Evolutionary conservation across 2,888 invertebrate species (phyloP), one percentile per base, ranked within the genome.

Genomic region (Anoplius nigerrimus): DNA sequence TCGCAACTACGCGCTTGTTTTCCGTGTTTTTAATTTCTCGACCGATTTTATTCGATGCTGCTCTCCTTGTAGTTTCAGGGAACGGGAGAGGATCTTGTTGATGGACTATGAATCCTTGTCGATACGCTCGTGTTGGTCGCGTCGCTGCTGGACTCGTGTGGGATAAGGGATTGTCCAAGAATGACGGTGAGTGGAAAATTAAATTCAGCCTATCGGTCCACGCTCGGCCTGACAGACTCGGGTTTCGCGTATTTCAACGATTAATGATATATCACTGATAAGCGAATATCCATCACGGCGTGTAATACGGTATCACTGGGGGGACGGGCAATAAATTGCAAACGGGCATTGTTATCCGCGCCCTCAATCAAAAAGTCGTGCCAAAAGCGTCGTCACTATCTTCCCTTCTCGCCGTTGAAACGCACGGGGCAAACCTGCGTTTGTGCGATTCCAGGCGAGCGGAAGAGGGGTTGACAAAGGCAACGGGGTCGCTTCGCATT

Each of bases 261-360:
- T 66, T 66, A 66, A 66, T 66, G 61, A 61, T 42, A 20, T 45
- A 6, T 27, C 22, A 22, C 16, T 56, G 57, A 52, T 57, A 1
- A 53, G 45, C 42, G 57, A 62, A 66, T 34, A 57, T 42, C 61
- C 57, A 62, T 62, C 61, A 61, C 34, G 22, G 20, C 6, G 34
- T 13, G 54, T 34, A n/a, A 51, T 22, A 43, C 34, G 34, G 55
- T 55, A 6, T 48, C 45, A 56, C 48, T n/a, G n/a, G 34, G 34
- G 34, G 34, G 34, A 34, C 34, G 34, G 34, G 34, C 34, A 34
- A 34, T 60, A 56, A 60, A 60, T 61, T 56, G 66, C 52, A 57
- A 46, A 42, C 43, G 43, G 45, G 51, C 46, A 57, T 66, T 62
- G 66, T 66, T 43, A 51, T 22, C 51, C 45, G 48, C 24, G 46